A percentile compares a stretch with the other conserved stretches of the same genome.
Conservation (phyloP, 2,797 vertebrate species). For the Poeciliopsis turneri region DNA sequence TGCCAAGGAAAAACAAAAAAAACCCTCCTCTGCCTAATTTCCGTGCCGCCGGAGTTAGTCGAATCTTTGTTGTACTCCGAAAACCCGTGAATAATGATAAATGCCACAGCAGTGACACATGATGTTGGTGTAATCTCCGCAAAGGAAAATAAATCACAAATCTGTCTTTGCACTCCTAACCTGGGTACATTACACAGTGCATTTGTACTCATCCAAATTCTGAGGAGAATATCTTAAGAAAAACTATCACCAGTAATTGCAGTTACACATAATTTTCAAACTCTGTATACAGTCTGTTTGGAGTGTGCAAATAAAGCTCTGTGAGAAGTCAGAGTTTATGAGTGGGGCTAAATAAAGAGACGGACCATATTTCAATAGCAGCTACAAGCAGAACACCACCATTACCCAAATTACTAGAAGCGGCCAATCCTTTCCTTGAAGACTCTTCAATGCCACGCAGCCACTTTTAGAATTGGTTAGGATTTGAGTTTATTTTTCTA, state of each 20-base stretch:
- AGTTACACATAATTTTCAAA: neutral
- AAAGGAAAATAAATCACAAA: slow-evolving; percentile 27
- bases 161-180: slow-evolving; percentile 5
- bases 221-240: neutral
- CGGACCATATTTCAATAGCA: neutral
- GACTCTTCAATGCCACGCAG: neutral
- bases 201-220: neutral
- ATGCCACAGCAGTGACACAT: slow-evolving; percentile 33
- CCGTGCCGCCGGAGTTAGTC: slow-evolving; percentile 13
- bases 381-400: neutral
- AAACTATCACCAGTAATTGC: neutral
- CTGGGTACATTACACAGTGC: neutral
- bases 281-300: neutral
- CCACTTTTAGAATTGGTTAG: slow-evolving; percentile 2
- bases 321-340: slow-evolving; percentile 73
- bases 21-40: slow-evolving; percentile 4
- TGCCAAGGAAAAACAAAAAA: slow-evolving; percentile 21
- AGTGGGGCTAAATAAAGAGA: slow-evolving; percentile 74
- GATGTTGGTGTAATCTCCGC: slow-evolving; percentile 20
- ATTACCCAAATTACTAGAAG: slow-evolving; percentile 40
- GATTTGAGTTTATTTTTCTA: neutral
- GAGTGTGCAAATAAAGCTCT: slow-evolving; percentile 41
- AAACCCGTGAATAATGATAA: slow-evolving; percentile 24
- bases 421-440: slow-evolving; percentile 18
- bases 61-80: slow-evolving; percentile 25